Percentiles rank a stretch among this genome's conserved stretches.
phyloP scores from a whole-genome alignment of 2,797 vertebrate genomes.

The Thaleichthys pacificus region DNA sequence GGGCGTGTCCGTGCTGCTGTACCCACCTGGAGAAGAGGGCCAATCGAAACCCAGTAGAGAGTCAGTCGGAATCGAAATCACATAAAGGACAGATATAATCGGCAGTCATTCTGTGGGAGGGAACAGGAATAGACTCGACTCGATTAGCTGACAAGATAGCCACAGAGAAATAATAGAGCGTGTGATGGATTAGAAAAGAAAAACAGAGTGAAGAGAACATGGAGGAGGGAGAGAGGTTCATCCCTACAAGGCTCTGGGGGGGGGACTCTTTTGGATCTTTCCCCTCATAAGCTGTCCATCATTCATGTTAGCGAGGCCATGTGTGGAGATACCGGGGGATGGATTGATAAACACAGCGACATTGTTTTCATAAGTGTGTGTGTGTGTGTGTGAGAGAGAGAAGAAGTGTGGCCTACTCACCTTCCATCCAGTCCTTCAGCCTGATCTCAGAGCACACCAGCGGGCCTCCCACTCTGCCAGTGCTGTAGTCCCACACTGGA shows the following conservation, averaged over 20 bases:
- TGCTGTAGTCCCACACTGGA: slow-evolving; percentile 94
- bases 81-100: neutral
- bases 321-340: slow-evolving; percentile 12
- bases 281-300: neutral
- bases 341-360: slow-evolving; percentile 23
- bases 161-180: neutral
- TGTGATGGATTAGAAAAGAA: neutral
- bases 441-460: slow-evolving; percentile 94
- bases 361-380: slow-evolving; percentile 29
- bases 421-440: slow-evolving; percentile 93
- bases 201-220: neutral
- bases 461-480: slow-evolving; percentile 93
- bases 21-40: slow-evolving; percentile 77
- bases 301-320: neutral
- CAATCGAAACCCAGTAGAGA: neutral
- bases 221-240: neutral
- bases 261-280: neutral
- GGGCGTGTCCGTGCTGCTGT: slow-evolving; percentile 87
- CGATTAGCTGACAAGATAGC: neutral
- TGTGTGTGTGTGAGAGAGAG: neutral
- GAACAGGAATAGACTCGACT: slow-evolving; percentile 6
- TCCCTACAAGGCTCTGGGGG: slow-evolving; percentile 60
- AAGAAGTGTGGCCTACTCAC: slow-evolving; percentile 66
- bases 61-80: neutral
- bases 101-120: neutral